Evolutionary conservation across 2,113 vertebrate species (phyloP).

Genomic region (Colaptes auratus): DNA sequence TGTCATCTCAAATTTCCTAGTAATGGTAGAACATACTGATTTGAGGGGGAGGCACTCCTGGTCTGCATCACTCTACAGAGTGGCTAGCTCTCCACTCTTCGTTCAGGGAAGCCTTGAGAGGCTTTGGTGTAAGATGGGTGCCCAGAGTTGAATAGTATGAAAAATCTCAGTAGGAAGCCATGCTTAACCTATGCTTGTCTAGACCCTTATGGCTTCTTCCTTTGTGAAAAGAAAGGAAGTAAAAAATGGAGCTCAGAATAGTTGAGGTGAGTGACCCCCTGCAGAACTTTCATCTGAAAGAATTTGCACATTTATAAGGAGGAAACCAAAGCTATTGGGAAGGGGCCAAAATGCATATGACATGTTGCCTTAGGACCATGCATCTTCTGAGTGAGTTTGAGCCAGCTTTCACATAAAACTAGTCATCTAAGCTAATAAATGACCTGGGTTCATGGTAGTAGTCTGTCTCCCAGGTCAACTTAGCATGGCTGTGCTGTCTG

Average conservation of each 20-base stretch:
- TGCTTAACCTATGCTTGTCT: not conserved
- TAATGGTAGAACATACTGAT: not conserved
- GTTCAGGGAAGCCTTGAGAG: not conserved
- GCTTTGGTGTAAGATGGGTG: not conserved
- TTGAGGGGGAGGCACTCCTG: not conserved
- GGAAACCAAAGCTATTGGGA: not conserved
- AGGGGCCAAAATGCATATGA: not conserved
- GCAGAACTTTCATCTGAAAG: not conserved
- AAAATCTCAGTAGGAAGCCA: not conserved
- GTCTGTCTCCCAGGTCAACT: not conserved
- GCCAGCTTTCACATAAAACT: not conserved
- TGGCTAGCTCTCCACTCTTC: rapidly evolving
- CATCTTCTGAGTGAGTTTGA: not conserved
- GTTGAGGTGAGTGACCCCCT: not conserved
- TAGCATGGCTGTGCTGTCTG: not conserved
- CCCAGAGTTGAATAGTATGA: not conserved
- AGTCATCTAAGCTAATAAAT: not conserved
- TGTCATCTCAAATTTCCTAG: not conserved
- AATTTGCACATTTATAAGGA: not conserved
- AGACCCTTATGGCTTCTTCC: not conserved
- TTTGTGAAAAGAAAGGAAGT: not conserved
- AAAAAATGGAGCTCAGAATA: not conserved
- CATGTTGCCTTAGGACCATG: not conserved
- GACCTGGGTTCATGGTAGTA: not conserved
- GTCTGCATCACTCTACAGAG: not conserved